These are phyloP conservation scores for Brachyhypopomus gauderio DNA, from an alignment of 2,113 vertebrate species.

Conservation along the genomic window DNA sequence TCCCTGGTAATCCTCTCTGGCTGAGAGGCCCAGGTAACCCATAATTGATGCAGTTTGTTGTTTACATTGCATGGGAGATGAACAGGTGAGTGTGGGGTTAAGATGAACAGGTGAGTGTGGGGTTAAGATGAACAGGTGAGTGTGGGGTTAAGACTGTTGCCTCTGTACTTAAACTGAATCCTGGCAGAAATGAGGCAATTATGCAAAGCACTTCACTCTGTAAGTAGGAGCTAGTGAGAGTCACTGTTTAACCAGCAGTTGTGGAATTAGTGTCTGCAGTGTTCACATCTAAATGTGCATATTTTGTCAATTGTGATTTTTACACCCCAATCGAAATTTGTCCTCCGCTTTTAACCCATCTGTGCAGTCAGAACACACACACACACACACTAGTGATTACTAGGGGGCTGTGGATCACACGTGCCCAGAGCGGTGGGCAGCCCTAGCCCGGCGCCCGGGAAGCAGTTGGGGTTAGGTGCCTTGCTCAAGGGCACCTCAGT, in stretches of 20 bases:
- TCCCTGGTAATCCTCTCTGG: conserved; percentile 63
- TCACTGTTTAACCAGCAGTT: conserved; percentile 48
- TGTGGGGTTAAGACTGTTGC: not conserved
- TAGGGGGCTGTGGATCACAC: too few species aligned
- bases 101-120: not conserved
- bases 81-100: not conserved
- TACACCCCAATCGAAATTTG: too few species aligned
- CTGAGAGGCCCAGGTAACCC: conserved; percentile 49
- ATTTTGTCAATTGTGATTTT: too few species aligned
- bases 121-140: not conserved
- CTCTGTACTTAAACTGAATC: not conserved
- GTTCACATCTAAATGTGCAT: conserved; percentile 23
- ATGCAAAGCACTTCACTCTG: not conserved
- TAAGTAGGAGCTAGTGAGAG: conserved; percentile 16
- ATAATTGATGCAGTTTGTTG: conserved; percentile 38
- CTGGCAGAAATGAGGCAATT: not conserved
- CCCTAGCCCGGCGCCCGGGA: too few species aligned
- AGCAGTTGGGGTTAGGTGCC: too few species aligned
- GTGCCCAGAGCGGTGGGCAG: too few species aligned
- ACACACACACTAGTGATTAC: too few species aligned
- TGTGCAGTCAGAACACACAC: too few species aligned
- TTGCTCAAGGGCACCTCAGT: too few species aligned
- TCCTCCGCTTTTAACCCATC: too few species aligned
- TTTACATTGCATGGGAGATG: not conserved
- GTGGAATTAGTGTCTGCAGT: not conserved